Percentiles rank a stretch among this genome's conserved stretches.
phyloP scores from a whole-genome alignment of 2,888 invertebrate species.

The Panorpa germanica region DNA sequence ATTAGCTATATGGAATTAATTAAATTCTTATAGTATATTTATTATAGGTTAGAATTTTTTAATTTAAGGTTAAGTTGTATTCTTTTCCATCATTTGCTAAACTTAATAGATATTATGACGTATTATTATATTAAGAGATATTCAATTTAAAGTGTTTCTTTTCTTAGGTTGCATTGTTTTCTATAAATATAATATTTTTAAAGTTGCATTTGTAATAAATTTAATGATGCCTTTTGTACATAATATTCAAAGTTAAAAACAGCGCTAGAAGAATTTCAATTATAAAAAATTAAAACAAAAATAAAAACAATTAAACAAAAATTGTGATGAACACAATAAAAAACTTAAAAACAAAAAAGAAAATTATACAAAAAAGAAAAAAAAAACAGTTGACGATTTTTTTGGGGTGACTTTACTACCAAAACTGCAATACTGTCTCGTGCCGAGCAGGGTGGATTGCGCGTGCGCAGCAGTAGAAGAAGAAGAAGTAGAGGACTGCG shows the following conservation, averaged over 20 bases:
- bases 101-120: too few relatives aligned
- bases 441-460: slow-evolving; percentile 24
- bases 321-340: slow-evolving; percentile 8
- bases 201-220: slow-evolving; percentile 1
- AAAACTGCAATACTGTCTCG: slow-evolving; percentile 89
- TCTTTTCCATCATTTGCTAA: too few relatives aligned
- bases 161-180: too few relatives aligned
- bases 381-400: slow-evolving; percentile 11
- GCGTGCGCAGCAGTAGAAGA: slow-evolving; percentile 26
- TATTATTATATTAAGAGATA: too few relatives aligned
- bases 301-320: slow-evolving; percentile 10
- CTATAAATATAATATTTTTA: too few relatives aligned
- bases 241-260: slow-evolving; percentile 3
- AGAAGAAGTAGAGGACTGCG: too few relatives aligned
- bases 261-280: slow-evolving; percentile 5
- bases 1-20: too few relatives aligned
- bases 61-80: too few relatives aligned
- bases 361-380: slow-evolving; percentile 6
- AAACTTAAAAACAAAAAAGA: slow-evolving; percentile 4
- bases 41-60: too few relatives aligned
- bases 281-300: slow-evolving; percentile 10
- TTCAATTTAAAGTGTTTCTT: too few relatives aligned
- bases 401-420: slow-evolving; percentile 68
- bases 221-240: background rate
- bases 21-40: too few relatives aligned